These are phyloP conservation scores for Dendrocopos noguchii DNA, from an alignment of 2,113 vertebrate species.

Conservation along the genomic window DNA sequence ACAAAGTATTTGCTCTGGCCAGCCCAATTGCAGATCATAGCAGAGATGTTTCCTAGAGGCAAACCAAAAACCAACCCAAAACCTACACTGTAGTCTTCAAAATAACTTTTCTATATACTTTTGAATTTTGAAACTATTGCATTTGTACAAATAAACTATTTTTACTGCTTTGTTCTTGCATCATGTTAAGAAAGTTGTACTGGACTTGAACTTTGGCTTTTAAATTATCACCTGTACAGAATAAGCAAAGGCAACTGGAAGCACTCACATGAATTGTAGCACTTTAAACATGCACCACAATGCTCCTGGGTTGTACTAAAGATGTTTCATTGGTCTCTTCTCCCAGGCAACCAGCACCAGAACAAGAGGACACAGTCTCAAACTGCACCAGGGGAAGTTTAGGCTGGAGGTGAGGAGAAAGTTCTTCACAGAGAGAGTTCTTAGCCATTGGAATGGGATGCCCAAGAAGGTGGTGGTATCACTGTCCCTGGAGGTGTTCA, in stretches of 20 bases:
- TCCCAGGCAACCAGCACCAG: too few relatives aligned
- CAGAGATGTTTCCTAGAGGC: not conserved
- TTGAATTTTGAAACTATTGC: not conserved
- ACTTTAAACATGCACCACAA: not conserved
- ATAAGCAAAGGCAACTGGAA: not conserved
- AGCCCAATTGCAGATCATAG: not conserved
- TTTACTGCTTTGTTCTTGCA: not conserved
- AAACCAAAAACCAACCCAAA: not conserved
- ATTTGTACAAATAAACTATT: not conserved
- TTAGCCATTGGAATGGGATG: too few relatives aligned
- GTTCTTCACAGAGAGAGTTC: too few relatives aligned
- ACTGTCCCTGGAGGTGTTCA: too few relatives aligned
- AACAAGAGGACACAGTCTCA: too few relatives aligned
- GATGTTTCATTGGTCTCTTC: not conserved
- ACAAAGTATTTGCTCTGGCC: not conserved
- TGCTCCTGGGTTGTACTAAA: not conserved
- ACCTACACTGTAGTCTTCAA: not conserved
- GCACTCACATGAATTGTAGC: accelerated
- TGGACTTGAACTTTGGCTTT: not conserved
- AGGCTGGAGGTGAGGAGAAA: too few relatives aligned
- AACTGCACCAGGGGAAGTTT: too few relatives aligned
- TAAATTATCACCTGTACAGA: not conserved
- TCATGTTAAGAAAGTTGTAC: not conserved
- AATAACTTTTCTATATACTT: not conserved
- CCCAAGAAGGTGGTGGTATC: too few relatives aligned